Base-by-base conservation (phyloP, 2,113 vertebrate species). In the Notechis scutatus region DNA sequence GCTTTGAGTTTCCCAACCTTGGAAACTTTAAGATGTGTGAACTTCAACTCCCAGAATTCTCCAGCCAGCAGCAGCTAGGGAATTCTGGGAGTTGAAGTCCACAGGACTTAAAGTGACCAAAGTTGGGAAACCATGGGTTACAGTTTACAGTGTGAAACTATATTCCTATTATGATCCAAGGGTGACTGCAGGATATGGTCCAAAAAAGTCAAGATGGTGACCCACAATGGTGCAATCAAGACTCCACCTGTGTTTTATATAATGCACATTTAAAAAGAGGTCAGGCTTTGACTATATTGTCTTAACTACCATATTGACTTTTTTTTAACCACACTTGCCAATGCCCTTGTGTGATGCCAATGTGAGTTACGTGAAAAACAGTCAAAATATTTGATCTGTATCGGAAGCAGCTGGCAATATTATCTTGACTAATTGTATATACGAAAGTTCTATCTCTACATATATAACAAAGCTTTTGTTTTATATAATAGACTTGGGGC, bases 401-500 rank as follows among this genome's bases (percentile, higher is more conserved):
- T 91, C 6, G 96, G 96, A 95, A 61, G 5, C 45, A 95, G 96
- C 96, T 92, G 93, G 96, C 94, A 91, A 95, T 93, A 85, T 81
- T 74, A 39, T 88, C 39, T 54, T 91, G 52, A 64, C 47, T 21
- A 94, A 42, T 54, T n/a, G 87, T 81, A 91, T 42, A 57, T 85
- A 88, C 18, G 21, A 56, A 85, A 89, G 39, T 85, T 52, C 64
- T 81, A 74, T 91, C 61, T 88, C 61, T 88, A 85, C 64, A 92
- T 42, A 91, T 87, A 90, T 92, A 92, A 88, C 47, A 56, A 88
- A 91, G 90, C 85, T 94, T 93, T 92, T 95, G 96, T 96, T 95
- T 96, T 97, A 59, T 96, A 93, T 92, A 74, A 94, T 96, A 20
- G 94, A 95, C 69, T 0, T 0, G 95, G 96, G 45, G 95, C 96